Evolutionary conservation across 1,140 invertebrate genomes (phyloP).

Genomic region (Leptoteleia sp.): DNA sequence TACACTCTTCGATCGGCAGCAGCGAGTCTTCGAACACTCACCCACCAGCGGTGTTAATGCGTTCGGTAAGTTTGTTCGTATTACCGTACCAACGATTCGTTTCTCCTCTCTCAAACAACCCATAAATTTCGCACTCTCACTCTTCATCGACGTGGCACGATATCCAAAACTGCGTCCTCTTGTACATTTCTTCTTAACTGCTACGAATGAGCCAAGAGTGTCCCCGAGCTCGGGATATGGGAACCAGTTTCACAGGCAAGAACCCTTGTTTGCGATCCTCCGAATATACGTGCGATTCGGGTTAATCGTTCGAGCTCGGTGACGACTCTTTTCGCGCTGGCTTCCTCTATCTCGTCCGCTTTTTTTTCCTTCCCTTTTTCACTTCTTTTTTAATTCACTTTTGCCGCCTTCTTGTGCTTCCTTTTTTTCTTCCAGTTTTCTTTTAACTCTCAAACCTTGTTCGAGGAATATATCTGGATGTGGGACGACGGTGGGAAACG

Average conservation of each 20-base stretch:
- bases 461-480: conserved; percentile 61
- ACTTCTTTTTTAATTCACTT: conserved; percentile 41
- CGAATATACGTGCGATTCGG: conserved; percentile 76
- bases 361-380: conserved; percentile 3
- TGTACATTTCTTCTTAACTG: conserved; percentile 60
- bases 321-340: conserved; percentile 68
- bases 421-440: conserved; percentile 50
- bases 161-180: conserved; percentile 72
- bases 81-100: conserved; percentile 68
- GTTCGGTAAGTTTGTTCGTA: conserved; percentile 73
- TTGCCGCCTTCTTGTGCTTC: conserved; percentile 30
- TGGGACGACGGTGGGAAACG: conserved; percentile 65
- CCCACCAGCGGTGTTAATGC: conserved; percentile 72
- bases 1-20: conserved; percentile 50
- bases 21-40: conserved; percentile 66
- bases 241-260: conserved; percentile 73
- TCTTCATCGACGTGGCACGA: conserved; percentile 74
- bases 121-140: conserved; percentile 75
- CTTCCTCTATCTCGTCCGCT: conserved; percentile 48
- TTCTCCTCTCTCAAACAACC: conserved; percentile 52
- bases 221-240: conserved; percentile 51
- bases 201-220: conserved; percentile 53
- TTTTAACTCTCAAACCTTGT: conserved; percentile 61
- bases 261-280: conserved; percentile 75
- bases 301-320: conserved; percentile 76